Evolutionary conservation across 2,113 vertebrate species (phyloP).

Genomic region (Pachypanchax playfairii): DNA sequence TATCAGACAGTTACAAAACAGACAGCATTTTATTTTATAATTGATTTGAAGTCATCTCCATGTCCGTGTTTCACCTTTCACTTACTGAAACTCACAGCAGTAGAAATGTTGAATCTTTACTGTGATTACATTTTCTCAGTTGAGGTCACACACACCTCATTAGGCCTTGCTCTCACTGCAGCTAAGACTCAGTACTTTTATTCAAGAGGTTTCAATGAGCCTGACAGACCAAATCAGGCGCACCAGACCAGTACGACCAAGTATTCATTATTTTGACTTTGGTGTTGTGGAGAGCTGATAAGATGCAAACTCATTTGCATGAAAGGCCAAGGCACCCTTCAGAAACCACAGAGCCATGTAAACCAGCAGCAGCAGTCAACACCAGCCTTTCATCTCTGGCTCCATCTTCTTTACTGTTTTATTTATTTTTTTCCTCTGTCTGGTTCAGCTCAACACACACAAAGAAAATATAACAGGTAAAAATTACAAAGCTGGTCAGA

Average conservation of each 20-base stretch:
- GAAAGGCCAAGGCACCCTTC: slow-evolving; percentile 51
- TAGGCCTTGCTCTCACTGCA: slow-evolving; percentile 23
- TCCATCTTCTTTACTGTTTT: slow-evolving; percentile 23
- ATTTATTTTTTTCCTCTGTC: slow-evolving; percentile 33
- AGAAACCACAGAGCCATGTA: slow-evolving; percentile 40
- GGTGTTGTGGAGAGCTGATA: slow-evolving; percentile 38
- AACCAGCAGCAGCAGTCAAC: slow-evolving; percentile 16
- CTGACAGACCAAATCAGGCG: slow-evolving; percentile 43
- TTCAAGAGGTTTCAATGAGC: slow-evolving; percentile 35
- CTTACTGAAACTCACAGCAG: slow-evolving; percentile 4
- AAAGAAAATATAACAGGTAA: slow-evolving; percentile 38
- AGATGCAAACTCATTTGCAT: slow-evolving; percentile 61
- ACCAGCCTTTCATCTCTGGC: slow-evolving; percentile 43
- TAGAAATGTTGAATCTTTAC: slow-evolving; percentile 14
- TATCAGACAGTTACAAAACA: slow-evolving; percentile 4
- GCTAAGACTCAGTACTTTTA: slow-evolving; percentile 19
- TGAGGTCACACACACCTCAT: slow-evolving; percentile 41
- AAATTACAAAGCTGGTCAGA: neutral
- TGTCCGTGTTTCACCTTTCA: slow-evolving; percentile 4
- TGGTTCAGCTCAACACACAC: slow-evolving; percentile 7
- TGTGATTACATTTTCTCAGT: slow-evolving; percentile 26
- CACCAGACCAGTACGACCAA: slow-evolving; percentile 32
- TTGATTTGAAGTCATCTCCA: slow-evolving; percentile 1
- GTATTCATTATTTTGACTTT: slow-evolving; percentile 55
- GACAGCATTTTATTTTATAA: neutral